Conservation (phyloP, 2,113 vertebrate genomes). For the Spheniscus mendiculus region DNA sequence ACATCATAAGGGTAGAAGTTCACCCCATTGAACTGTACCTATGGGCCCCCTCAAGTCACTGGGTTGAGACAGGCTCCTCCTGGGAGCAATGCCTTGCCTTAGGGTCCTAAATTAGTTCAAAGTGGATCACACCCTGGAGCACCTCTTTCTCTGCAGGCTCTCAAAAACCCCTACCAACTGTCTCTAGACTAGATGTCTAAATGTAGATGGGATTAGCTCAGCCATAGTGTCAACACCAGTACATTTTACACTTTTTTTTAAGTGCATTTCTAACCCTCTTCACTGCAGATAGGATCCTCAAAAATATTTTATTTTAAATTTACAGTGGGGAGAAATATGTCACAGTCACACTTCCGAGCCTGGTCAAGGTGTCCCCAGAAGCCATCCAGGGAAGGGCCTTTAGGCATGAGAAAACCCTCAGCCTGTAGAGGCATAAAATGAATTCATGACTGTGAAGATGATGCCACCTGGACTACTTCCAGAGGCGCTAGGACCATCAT, state of each 20-base stretch:
- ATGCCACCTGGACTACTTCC: conserved; percentile 56
- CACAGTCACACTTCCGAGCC: not conserved
- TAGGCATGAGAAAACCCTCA: conserved; percentile 1
- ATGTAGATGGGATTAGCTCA: not conserved
- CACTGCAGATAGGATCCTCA: not conserved
- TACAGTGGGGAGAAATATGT: not conserved
- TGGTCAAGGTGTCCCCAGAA: not conserved
- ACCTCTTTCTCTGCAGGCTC: not conserved
- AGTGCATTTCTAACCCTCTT: not conserved
- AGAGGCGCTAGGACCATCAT: not conserved
- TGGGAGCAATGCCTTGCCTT: not conserved
- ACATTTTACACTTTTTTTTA: not conserved
- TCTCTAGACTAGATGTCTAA: not conserved
- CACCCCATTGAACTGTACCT: not conserved
- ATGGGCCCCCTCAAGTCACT: not conserved
- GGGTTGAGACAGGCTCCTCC: not conserved
- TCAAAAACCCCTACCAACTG: not conserved
- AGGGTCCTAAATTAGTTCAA: not conserved
- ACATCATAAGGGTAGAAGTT: not conserved
- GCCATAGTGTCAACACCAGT: not conserved
- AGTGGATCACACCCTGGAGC: not conserved
- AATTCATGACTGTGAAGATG: conserved; percentile 2
- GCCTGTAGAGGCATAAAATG: conserved; percentile 10
- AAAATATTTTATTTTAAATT: not conserved
- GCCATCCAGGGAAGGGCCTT: not conserved